Evolutionary conservation across 1,140 invertebrate genomes (phyloP), one percentile per base, ranked within the genome.

Genomic region (Anagrus nilaparvatae): DNA sequence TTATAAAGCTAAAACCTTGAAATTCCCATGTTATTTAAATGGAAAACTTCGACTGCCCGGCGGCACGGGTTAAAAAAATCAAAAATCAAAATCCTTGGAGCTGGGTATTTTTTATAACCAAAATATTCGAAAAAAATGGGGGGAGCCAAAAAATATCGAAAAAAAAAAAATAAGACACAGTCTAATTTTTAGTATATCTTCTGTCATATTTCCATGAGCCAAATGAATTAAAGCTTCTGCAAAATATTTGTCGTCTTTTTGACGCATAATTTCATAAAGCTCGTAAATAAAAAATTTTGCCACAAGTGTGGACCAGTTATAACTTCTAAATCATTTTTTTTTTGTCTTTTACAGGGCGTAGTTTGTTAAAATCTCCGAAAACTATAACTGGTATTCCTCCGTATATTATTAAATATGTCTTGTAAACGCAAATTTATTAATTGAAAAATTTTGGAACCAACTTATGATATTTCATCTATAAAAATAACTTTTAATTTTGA

Each of bases 381-480:
- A 16, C 14, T 27, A 19, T 38, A 10, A 38, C 9, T 38, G 25
- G 46, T 35, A 51, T 37, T 21, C 54, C 51, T 13, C 44, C 49
- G 44, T 53, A 55, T 40, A 8, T 14, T 37, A n/a, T 48, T 39
- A 27, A 56, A 53, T 29, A 63, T 56, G 52, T 61, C 52, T 36
- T 49, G 35, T 7, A 63, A 27, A 23, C 59, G 29, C 6, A 20
- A 29, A 40, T 60, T 47, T 10, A 64, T 48, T 32, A 52, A 27
- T 17, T 44, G 6, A 8, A 61, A 43, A 18, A 47, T 47, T 29
- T 29, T 40, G 7, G 32, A 7, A 19, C 54, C 55, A 3, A 59
- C 44, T 56, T 61, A 63, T 17, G 52, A 57, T 18, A 63, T 52
- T 51, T 65, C 60, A 49, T 63, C 60, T 27, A 63, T 56, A 20